Base-by-base conservation (phyloP, 2,888 invertebrate species). In the Caenorhabditis sinica region DNA sequence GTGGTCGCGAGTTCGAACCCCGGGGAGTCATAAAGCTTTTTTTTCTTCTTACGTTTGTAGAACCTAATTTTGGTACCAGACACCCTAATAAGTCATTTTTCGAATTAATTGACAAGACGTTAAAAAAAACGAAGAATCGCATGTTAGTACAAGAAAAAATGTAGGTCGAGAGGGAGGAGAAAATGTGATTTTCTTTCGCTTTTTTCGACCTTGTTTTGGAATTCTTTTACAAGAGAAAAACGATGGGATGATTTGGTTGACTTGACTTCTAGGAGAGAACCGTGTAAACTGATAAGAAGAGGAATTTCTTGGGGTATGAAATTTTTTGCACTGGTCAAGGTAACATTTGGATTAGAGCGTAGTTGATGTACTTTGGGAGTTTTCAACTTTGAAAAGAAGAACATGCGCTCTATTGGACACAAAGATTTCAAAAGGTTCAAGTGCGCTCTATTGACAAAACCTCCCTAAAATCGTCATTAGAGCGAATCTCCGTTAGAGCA, bases 151-250 rank as follows among this genome's bases (percentile, higher is more conserved):
- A 33, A 33, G 74, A 45, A 61, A 43, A 20, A 60, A 73, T 66
- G 74, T 68, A 74, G 74, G 74, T 74, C 74, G 63, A 74, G 25
- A 25, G 15, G 65, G 25, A 13, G 74, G 53, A 74, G 36, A 61
- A 63, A 60, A 60, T 73, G 60, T 61, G 58, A 25, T n/a, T 33
- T 58, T 61, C 40, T 28, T 20, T n/a, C 43, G 15, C 40, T 40
- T 71, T 61, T 60, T 60, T 58, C 76, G 60, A 66, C 58, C 68
- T 66, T 60, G 33, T 68, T 49, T 74, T 53, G 36, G 60, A 25
- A 36, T 28, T 36, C 51, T 53, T 23, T 20, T 11, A 4, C n/a
- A 23, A 23, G 20, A 20, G 33, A 53, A 23, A 53, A 23, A 53
- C 20, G 53, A 45, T 13, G 45, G 45, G 23, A 53, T 53, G 53